A percentile compares a stretch with the other conserved stretches of the same genome.
These are phyloP conservation scores for Bimastos eiseni DNA, from an alignment of 2,888 invertebrate species.

Conservation along the genomic window DNA sequence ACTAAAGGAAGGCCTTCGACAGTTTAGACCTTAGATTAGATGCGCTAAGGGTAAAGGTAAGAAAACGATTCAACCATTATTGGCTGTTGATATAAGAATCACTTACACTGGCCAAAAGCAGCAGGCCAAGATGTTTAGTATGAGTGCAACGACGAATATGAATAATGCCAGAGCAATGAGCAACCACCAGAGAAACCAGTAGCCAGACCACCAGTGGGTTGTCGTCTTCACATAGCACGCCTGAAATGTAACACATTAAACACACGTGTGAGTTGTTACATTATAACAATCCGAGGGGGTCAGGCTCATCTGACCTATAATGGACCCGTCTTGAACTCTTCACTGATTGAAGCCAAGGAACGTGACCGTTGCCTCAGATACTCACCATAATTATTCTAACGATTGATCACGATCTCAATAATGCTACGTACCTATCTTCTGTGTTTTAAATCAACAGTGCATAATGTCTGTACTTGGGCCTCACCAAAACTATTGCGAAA, in stretches of 20 bases:
- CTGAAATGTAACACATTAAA: slow-evolving; percentile 25
- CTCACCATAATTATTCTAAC: too few species aligned
- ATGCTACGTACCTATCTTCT: too few species aligned
- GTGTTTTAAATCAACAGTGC: too few species aligned
- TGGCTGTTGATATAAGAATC: background rate
- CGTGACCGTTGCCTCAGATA: too few species aligned
- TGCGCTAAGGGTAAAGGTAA: background rate
- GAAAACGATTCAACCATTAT: background rate
- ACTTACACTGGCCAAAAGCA: slow-evolving; percentile 42
- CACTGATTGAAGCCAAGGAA: too few species aligned
- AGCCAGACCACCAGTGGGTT: slow-evolving; percentile 44
- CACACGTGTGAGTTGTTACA: background rate
- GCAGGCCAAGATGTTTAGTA: slow-evolving; percentile 42
- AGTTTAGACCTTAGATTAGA: background rate
- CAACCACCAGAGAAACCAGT: slow-evolving; percentile 45
- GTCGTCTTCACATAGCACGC: slow-evolving; percentile 39
- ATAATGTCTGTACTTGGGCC: too few species aligned
- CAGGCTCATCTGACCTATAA: too few species aligned
- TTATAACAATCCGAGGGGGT: background rate
- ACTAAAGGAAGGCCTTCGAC: too few species aligned
- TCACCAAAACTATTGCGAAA: too few species aligned
- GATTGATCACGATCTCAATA: too few species aligned
- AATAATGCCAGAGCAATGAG: slow-evolving; percentile 45
- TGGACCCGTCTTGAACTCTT: too few species aligned
- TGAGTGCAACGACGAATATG: slow-evolving; percentile 42